Percentiles rank a stretch among this genome's conserved stretches.
Conservation (phyloP, 1,140 invertebrate genomes). For the Triops cancriformis region DNA sequence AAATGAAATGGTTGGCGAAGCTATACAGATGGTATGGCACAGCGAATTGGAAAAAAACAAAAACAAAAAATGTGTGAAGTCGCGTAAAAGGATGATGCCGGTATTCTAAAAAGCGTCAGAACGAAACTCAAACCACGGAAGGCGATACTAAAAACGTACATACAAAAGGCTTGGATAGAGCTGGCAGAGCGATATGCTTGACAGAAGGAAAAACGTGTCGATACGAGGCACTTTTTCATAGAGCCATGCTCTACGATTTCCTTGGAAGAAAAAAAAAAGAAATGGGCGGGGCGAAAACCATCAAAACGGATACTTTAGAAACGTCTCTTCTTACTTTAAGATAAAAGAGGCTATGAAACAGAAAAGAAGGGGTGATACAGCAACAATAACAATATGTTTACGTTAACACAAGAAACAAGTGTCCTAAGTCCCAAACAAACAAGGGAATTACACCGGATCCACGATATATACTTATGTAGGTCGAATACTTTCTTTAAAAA, state of each 20-base stretch:
- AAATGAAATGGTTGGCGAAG: slow-evolving; percentile 10
- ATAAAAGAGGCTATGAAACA: neutral
- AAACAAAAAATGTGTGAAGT: too few species aligned
- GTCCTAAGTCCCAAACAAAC: neutral
- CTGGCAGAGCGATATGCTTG: slow-evolving; percentile 9
- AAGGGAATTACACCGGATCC: neutral
- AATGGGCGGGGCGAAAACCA: neutral
- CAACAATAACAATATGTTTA: neutral
- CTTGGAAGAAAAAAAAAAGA: neutral
- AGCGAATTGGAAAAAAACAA: neutral
- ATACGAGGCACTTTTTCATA: neutral
- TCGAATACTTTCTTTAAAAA: neutral
- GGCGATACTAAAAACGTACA: neutral
- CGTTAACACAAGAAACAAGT: neutral
- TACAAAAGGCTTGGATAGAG: neutral
- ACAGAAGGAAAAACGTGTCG: neutral
- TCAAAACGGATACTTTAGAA: neutral
- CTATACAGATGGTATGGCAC: slow-evolving; percentile 13
- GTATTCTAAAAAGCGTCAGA: neutral
- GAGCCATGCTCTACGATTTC: neutral
- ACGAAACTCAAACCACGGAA: neutral
- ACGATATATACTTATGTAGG: neutral
- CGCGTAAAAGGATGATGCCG: neutral
- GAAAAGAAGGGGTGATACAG: neutral
- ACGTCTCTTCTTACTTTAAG: neutral